Percentiles rank a stretch among this genome's conserved stretches.
phyloP scores from a whole-genome alignment of 2,888 invertebrate species.

The Limenitis camilla region DNA sequence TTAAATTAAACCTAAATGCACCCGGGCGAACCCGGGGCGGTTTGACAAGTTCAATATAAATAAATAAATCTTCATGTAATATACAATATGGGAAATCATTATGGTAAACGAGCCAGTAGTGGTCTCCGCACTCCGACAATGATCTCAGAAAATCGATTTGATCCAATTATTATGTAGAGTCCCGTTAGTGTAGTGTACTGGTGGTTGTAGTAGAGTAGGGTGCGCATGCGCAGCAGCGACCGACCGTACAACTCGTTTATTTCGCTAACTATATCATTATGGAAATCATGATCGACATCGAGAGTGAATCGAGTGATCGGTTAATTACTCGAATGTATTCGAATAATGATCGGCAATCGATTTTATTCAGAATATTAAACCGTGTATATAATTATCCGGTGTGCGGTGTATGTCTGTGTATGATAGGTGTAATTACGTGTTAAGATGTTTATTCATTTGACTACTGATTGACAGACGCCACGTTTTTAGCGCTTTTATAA shows the following conservation, averaged over 20 bases:
- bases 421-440: not conserved
- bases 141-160: constrained; percentile 26
- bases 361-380: constrained; percentile 21
- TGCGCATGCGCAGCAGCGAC: constrained; percentile 5
- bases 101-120: constrained; percentile 11
- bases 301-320: constrained; percentile 54
- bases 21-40: too few relatives aligned
- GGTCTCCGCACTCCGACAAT: constrained; percentile 14
- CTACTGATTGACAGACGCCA: too few relatives aligned
- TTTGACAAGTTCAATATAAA: too few relatives aligned
- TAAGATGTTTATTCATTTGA: too few relatives aligned
- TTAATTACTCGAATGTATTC: constrained; percentile 36
- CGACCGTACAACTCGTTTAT: constrained; percentile 34
- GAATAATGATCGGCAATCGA: constrained; percentile 22
- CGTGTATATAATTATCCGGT: constrained; percentile 19
- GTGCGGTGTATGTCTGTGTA: too few relatives aligned
- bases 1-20: too few relatives aligned
- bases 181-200: constrained; percentile 23
- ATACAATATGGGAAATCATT: constrained; percentile 10
- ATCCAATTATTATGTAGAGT: constrained; percentile 27
- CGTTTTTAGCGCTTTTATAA: too few relatives aligned
- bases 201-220: constrained; percentile 3
- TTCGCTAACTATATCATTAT: constrained; percentile 66
- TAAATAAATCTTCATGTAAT: constrained; percentile 1
- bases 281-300: constrained; percentile 51